These are phyloP conservation scores for Lepilemur ruficaudatus DNA, from an alignment of 2,797 vertebrate species.

Conservation along the genomic window DNA sequence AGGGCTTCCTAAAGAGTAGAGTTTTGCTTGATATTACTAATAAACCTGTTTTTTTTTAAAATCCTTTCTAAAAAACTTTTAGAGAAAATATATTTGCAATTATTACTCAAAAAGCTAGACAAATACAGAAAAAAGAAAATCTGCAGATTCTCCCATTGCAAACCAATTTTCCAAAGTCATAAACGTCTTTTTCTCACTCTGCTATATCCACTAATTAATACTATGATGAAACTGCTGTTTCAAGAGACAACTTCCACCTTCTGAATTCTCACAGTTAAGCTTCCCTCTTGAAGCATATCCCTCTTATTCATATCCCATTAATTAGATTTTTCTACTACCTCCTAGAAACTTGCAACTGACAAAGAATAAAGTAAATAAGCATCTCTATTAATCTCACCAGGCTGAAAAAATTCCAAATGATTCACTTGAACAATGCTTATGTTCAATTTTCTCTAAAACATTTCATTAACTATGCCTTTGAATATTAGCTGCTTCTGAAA, in stretches of 20 bases:
- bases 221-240: background rate
- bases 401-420: background rate
- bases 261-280: background rate
- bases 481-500: background rate
- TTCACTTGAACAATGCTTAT: background rate
- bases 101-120: background rate
- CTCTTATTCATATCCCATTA: background rate
- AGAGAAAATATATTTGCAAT: background rate
- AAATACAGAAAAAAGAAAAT: background rate
- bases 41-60: background rate
- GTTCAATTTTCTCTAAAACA: background rate
- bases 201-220: background rate
- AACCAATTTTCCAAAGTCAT: background rate
- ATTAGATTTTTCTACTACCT: background rate
- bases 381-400: background rate
- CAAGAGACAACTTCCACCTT: background rate
- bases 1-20: background rate
- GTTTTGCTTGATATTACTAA: background rate
- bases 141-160: background rate
- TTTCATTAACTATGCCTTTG: background rate
- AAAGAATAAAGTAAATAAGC: slow-evolving; percentile 15
- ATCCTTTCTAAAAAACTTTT: background rate
- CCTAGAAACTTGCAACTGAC: background rate
- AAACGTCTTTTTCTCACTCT: background rate
- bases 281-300: background rate